phyloP scores from a whole-genome alignment of 2,888 invertebrate genomes.

The Phlogophora meticulosa region DNA sequence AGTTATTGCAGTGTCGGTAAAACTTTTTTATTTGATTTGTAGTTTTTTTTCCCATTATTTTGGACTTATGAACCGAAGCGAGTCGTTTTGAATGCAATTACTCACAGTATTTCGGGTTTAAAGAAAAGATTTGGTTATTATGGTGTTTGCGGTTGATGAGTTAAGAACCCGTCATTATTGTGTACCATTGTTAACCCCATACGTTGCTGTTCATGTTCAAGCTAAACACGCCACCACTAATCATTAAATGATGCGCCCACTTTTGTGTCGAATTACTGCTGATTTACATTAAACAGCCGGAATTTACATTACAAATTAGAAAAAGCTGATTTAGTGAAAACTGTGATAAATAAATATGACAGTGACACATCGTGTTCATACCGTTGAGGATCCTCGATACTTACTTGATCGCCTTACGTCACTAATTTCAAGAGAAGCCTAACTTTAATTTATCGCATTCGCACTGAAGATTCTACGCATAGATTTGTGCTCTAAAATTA shows the following conservation, averaged over 20 bases:
- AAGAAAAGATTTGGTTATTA: conserved; percentile 13
- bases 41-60: conserved; percentile 1
- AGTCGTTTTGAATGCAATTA: conserved; percentile 22
- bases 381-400: background rate
- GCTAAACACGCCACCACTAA: conserved; percentile 11
- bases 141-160: conserved; percentile 8
- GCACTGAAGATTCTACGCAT: background rate
- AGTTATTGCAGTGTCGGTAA: conserved; percentile 14
- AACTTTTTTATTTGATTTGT: conserved; percentile 22
- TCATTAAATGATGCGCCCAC: conserved; percentile 30
- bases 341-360: background rate
- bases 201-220: conserved; percentile 17
- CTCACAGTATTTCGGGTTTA: conserved; percentile 3
- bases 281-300: no score
- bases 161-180: conserved; percentile 29
- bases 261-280: background rate
- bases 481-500: conserved; percentile 43
- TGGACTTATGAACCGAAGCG: background rate
- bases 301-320: conserved; percentile 11
- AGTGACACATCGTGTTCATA: background rate
- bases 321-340: background rate
- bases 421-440: background rate
- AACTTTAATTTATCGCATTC: background rate
- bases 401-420: background rate
- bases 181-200: conserved; percentile 35